Conservation (phyloP, 2,797 vertebrate genomes). For the Intellagama lesueurii region DNA sequence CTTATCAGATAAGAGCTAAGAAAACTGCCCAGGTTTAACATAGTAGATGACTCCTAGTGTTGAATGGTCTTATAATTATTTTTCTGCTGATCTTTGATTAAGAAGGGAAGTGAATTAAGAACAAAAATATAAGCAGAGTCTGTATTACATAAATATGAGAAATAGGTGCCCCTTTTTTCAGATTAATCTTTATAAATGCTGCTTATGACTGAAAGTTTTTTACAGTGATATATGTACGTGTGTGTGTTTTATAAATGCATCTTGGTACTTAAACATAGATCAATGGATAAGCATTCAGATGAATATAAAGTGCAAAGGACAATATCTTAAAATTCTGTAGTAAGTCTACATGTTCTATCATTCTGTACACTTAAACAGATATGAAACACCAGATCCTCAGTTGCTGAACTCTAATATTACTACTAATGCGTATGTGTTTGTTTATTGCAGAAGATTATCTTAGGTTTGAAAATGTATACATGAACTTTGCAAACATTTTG, state of each 20-base stretch:
- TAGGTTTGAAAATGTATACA: not conserved
- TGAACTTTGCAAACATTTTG: not conserved
- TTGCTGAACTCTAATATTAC: not conserved
- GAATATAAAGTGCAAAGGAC: not conserved
- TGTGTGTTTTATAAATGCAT: not conserved
- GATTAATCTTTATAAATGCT: not conserved
- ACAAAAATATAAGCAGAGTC: not conserved
- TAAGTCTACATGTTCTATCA: not conserved
- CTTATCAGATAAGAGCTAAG: rapidly evolving
- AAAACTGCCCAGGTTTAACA: slow-evolving; percentile 17
- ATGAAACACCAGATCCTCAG: not conserved
- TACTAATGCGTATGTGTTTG: not conserved
- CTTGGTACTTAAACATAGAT: not conserved
- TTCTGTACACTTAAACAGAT: not conserved
- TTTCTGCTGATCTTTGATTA: not conserved
- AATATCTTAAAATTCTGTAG: not conserved
- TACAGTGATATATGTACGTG: not conserved
- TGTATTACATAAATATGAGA: not conserved
- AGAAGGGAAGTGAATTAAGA: not conserved
- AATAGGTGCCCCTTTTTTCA: not conserved
- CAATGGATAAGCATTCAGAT: not conserved
- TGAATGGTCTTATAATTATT: slow-evolving; percentile 3
- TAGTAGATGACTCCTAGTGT: not conserved
- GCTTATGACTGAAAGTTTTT: not conserved
- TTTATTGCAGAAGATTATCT: not conserved